Evolutionary conservation across 2,797 vertebrate species (phyloP).

Genomic region (Halcyon chelicuti): DNA sequence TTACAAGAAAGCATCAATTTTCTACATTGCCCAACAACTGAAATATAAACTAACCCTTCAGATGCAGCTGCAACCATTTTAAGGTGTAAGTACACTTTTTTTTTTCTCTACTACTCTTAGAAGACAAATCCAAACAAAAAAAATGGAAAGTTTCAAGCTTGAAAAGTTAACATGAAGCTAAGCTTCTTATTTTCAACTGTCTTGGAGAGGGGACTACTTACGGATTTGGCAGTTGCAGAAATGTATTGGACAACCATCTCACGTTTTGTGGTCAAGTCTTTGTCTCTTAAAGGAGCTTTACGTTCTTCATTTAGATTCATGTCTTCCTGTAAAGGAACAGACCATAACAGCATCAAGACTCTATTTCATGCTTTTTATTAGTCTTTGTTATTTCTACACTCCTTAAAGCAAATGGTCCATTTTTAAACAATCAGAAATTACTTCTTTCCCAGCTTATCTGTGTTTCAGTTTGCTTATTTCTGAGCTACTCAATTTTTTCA

Average conservation of each 20-base stretch:
- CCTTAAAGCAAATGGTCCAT: background rate
- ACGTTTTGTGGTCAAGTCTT: conserved; percentile 93
- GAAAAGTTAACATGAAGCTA: conserved; percentile 68
- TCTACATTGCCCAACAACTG: conserved; percentile 40
- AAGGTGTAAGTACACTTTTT: background rate
- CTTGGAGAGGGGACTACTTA: conserved; percentile 82
- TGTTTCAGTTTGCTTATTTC: accelerated
- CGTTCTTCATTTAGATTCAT: conserved; percentile 99
- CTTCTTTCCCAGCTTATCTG: background rate
- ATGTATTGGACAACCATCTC: conserved; percentile 99
- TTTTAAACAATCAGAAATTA: background rate
- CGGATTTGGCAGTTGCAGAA: conserved; percentile 97
- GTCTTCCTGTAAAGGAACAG: conserved; percentile 87
- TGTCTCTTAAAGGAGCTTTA: conserved; percentile 93
- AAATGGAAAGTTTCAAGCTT: conserved; percentile 56
- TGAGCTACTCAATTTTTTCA: accelerated
- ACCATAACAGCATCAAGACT: background rate
- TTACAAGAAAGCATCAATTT: conserved; percentile 57
- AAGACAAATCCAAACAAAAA: background rate
- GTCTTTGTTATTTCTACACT: background rate
- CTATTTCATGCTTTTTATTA: background rate
- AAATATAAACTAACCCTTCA: conserved; percentile 50
- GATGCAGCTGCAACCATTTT: conserved; percentile 34
- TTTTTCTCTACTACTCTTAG: background rate
- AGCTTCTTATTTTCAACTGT: conserved; percentile 67